Conservation (phyloP, 2,888 invertebrate species). For the Mythimna impura region DNA sequence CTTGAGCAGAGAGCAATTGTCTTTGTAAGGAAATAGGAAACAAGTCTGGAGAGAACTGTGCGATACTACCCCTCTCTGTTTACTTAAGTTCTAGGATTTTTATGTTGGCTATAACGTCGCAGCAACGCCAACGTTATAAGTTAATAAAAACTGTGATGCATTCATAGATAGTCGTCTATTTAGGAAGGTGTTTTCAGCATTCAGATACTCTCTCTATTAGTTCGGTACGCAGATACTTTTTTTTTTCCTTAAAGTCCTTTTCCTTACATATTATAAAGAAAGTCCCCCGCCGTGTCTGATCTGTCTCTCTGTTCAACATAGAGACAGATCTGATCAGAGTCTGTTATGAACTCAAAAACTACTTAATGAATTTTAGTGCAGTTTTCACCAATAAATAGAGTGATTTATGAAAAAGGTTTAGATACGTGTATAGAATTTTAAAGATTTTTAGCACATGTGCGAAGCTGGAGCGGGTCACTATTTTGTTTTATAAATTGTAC, state of each 20-base stretch:
- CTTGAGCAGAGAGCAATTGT: conserved; percentile 64
- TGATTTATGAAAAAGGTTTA: no score
- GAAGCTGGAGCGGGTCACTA: no score
- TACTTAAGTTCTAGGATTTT: conserved; percentile 8
- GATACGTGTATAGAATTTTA: no score
- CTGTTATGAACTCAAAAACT: no score
- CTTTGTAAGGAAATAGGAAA: conserved; percentile 56
- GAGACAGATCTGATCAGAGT: no score
- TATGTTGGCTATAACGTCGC: conserved; percentile 1
- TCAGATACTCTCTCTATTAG: background rate
- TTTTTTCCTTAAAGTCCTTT: no score
- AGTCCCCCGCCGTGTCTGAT: no score
- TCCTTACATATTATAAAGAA: no score
- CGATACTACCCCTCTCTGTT: conserved; percentile 6
- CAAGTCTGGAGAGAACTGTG: conserved; percentile 15
- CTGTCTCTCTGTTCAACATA: no score
- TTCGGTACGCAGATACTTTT: background rate
- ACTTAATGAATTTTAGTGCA: no score
- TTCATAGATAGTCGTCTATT: background rate
- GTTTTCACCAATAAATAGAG: no score
- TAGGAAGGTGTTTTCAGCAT: background rate
- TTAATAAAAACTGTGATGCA: conserved; percentile 2
- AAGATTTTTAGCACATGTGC: no score
- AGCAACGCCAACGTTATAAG: conserved; percentile 1
- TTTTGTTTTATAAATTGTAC: background rate